phyloP scores from a whole-genome alignment of 2,888 invertebrate species.

The Nomada goodeniana region DNA sequence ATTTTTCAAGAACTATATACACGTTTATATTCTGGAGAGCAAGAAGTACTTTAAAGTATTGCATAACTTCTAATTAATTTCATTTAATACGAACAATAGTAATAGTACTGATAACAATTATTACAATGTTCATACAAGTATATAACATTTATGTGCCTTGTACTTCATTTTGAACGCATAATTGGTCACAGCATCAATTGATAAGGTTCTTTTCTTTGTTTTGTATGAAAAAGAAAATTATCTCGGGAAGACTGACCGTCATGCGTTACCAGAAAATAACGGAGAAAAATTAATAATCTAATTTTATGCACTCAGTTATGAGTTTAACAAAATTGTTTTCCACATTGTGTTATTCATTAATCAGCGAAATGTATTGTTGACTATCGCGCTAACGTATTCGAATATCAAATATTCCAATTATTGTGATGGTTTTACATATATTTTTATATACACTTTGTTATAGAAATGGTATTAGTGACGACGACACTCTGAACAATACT shows the following conservation, averaged over 20 bases:
- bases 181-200: neutral
- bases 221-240: slow-evolving; percentile 4
- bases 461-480: slow-evolving; percentile 23
- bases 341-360: neutral
- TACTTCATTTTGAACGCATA: neutral
- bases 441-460: slow-evolving; percentile 57
- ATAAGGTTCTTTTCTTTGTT: neutral
- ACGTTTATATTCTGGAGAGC: neutral
- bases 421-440: slow-evolving; percentile 60
- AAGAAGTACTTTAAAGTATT: neutral
- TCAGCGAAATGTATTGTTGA: neutral
- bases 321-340: slow-evolving; percentile 6
- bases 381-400: slow-evolving; percentile 23
- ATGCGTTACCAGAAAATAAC: neutral
- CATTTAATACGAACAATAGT: neutral
- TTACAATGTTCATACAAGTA: neutral
- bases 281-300: neutral
- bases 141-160: slow-evolving; percentile 4
- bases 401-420: slow-evolving; percentile 45
- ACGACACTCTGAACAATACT: slow-evolving; percentile 20
- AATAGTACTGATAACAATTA: slow-evolving; percentile 7
- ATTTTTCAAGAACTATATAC: slow-evolving; percentile 35
- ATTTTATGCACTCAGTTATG: neutral
- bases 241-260: neutral
- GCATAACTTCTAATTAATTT: neutral